These are phyloP conservation scores for Pyrgilauda ruficollis DNA, from an alignment of 2,113 vertebrate genomes.

Conservation along the genomic window DNA sequence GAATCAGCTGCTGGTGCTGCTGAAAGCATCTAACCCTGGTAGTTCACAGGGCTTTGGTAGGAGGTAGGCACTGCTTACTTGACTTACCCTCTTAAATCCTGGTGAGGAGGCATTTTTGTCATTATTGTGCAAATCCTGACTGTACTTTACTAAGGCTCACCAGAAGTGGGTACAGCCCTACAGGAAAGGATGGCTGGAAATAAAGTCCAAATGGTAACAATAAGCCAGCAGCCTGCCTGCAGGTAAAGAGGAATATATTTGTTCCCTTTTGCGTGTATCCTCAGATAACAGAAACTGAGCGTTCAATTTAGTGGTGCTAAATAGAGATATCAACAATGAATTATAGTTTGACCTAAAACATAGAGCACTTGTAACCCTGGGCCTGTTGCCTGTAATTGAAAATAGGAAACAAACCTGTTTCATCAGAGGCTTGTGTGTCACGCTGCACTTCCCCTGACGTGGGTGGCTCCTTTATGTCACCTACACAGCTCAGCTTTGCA, in stretches of 20 bases:
- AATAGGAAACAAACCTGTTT: neutral
- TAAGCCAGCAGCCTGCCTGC: neutral
- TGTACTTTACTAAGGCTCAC: neutral
- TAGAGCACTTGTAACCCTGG: neutral
- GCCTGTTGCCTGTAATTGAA: neutral
- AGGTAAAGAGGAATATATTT: neutral
- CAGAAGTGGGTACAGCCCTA: neutral
- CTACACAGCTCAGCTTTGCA: neutral
- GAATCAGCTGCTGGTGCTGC: neutral
- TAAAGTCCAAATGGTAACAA: neutral
- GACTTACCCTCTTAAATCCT: neutral
- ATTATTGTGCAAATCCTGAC: neutral
- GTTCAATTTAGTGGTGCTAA: neutral
- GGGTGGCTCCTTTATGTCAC: neutral
- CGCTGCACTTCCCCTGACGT: rapidly evolving
- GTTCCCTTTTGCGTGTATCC: neutral
- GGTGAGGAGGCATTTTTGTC: neutral
- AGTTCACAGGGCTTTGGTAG: neutral
- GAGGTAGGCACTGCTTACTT: neutral
- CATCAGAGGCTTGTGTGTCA: neutral
- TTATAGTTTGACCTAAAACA: neutral
- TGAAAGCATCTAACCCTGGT: neutral
- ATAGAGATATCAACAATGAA: neutral
- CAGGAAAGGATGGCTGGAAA: neutral
- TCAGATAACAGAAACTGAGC: neutral